A percentile compares a stretch with the other conserved stretches of the same genome.
Conservation (phyloP, 1,140 invertebrate species). For the Lamellibrachia luymesi region DNA sequence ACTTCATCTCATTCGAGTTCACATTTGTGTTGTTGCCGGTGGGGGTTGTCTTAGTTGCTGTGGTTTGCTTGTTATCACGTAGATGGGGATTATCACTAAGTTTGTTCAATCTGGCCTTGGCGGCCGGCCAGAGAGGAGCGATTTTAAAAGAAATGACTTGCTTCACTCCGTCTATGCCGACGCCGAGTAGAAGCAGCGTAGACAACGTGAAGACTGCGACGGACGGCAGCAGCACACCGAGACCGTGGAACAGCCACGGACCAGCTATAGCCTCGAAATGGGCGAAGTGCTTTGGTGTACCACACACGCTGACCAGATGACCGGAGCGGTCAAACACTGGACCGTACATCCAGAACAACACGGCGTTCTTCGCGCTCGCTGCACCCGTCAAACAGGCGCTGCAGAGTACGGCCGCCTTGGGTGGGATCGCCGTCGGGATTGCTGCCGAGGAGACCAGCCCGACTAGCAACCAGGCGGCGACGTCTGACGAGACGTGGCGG, state of each 20-base stretch:
- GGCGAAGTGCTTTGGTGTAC: constrained; percentile 10
- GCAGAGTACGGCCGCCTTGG: not conserved
- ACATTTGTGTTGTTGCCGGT: not conserved
- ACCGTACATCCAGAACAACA: not conserved
- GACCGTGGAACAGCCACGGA: constrained; percentile 16
- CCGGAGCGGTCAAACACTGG: not conserved
- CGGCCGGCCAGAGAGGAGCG: not conserved
- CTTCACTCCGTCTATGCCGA: not conserved
- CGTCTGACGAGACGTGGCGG: constrained; percentile 22
- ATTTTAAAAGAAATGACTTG: not conserved
- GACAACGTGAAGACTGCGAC: not conserved
- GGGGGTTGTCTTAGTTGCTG: not conserved
- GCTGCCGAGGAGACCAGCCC: constrained; percentile 18
- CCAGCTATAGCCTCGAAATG: constrained; percentile 20
- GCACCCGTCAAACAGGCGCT: not conserved
- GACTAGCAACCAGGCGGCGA: constrained; percentile 20
- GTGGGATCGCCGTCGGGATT: not conserved
- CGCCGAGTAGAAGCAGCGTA: not conserved
- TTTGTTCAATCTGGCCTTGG: not conserved
- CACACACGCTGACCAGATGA: constrained; percentile 16
- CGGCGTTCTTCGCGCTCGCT: not conserved
- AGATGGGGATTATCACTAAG: not conserved
- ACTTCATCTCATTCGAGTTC: not conserved
- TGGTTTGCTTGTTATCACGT: not conserved
- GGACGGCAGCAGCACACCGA: not conserved